Percentiles rank a stretch among this genome's conserved stretches.
Evolutionary conservation across 2,113 vertebrate genomes (phyloP).

Genomic region (Crotalus tigris): DNA sequence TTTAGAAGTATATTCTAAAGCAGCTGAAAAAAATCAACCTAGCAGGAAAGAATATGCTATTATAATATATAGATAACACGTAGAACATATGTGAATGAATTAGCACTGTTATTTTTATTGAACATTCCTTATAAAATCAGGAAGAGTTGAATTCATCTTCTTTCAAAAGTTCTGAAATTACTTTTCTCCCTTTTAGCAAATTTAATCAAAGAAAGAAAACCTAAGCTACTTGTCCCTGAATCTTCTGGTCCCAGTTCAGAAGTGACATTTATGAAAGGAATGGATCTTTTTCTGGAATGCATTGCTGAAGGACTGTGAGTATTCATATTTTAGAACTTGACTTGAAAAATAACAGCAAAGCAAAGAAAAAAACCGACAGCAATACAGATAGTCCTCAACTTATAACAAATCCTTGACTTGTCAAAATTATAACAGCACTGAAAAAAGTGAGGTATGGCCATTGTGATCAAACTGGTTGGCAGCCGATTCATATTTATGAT

Average conservation of each 20-base stretch:
- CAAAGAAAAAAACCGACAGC: not conserved
- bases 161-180: not conserved
- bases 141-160: not conserved
- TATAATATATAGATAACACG: not conserved
- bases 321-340: conserved; percentile 24
- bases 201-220: conserved; percentile 82
- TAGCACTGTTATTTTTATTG: not conserved
- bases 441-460: not conserved
- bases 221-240: conserved; percentile 77
- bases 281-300: conserved; percentile 85
- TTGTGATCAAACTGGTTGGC: not conserved
- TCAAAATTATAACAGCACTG: not conserved
- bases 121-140: not conserved
- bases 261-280: conserved; percentile 80
- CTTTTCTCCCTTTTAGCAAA: conserved; percentile 74
- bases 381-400: too few species aligned
- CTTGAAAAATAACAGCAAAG: not conserved
- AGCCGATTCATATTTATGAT: too few species aligned
- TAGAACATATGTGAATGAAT: not conserved
- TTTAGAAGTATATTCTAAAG: not conserved
- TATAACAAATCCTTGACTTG: not conserved
- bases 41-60: not conserved
- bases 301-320: conserved; percentile 97
- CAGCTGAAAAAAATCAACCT: not conserved
- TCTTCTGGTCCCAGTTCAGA: conserved; percentile 68